Percentiles rank a stretch among this genome's conserved stretches.
Conservation (phyloP, 2,888 invertebrate species). For the Harpalus rubripes region DNA sequence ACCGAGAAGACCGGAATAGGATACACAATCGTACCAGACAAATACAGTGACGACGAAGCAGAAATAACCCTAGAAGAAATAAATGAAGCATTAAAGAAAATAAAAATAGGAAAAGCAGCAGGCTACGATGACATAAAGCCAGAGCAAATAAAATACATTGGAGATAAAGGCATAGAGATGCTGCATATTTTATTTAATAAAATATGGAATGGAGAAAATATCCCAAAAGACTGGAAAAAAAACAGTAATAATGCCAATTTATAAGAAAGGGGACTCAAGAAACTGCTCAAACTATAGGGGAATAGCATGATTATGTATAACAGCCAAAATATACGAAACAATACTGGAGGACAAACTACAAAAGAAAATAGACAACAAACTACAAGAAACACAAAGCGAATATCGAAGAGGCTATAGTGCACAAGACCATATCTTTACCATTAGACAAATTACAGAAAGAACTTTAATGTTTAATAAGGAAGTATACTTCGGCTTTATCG, state of each 20-base stretch:
- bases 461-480: too few species aligned
- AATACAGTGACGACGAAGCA: neutral
- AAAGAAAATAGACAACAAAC: slow-evolving; percentile 2
- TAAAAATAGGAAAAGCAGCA: slow-evolving; percentile 36
- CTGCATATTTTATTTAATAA: neutral
- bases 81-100: neutral
- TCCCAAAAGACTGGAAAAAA: slow-evolving; percentile 17
- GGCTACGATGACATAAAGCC: slow-evolving; percentile 4
- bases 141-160: slow-evolving; percentile 14
- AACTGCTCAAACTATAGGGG: neutral
- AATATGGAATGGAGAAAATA: neutral
- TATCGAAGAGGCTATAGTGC: too few species aligned
- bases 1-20: neutral
- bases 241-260: slow-evolving; percentile 15
- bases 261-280: slow-evolving; percentile 3
- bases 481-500: too few species aligned
- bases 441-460: too few species aligned
- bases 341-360: neutral
- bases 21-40: neutral
- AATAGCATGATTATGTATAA: neutral
- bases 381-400: too few species aligned
- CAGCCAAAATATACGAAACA: neutral
- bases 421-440: too few species aligned
- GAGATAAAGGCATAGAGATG: neutral
- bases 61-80: slow-evolving; percentile 15